Conservation (phyloP, 2,113 vertebrate species). For the Trogon melanurus region DNA sequence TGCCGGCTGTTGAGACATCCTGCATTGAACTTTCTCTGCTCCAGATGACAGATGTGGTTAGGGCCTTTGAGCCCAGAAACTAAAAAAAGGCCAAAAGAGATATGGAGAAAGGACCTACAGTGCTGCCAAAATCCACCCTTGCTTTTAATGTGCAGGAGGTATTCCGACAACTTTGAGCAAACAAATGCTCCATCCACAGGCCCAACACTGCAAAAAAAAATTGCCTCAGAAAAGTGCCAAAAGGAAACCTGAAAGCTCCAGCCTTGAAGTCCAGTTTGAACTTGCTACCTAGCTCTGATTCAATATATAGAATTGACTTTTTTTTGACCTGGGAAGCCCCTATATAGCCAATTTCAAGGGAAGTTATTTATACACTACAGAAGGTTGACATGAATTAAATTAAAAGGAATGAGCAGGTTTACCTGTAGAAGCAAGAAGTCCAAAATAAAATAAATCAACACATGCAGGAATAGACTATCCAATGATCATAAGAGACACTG, state of each 20-base stretch:
- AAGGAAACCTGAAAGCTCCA: not conserved
- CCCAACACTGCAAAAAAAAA: not conserved
- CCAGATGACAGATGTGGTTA: constrained; percentile 18
- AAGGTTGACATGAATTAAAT: not conserved
- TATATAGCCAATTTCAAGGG: not conserved
- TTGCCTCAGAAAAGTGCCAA: not conserved
- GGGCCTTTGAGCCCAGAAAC: constrained; percentile 2
- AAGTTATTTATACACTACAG: not conserved
- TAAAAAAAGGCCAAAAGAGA: not conserved
- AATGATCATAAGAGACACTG: not conserved
- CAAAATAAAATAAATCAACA: not conserved
- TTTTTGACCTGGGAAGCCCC: not conserved
- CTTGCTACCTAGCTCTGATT: not conserved
- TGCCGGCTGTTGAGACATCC: not conserved
- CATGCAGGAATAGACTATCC: not conserved
- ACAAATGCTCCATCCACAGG: not conserved
- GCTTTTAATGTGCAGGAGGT: not conserved
- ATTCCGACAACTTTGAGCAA: not conserved
- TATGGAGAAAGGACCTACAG: not conserved
- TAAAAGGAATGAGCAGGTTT: not conserved
- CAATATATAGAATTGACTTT: not conserved
- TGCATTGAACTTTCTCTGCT: constrained; percentile 21
- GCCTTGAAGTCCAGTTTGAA: not conserved
- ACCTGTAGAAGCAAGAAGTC: not conserved
- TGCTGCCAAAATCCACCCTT: not conserved